These are phyloP conservation scores for Prunella fulvescens DNA, from an alignment of 2,113 vertebrate genomes.

Conservation along the genomic window DNA sequence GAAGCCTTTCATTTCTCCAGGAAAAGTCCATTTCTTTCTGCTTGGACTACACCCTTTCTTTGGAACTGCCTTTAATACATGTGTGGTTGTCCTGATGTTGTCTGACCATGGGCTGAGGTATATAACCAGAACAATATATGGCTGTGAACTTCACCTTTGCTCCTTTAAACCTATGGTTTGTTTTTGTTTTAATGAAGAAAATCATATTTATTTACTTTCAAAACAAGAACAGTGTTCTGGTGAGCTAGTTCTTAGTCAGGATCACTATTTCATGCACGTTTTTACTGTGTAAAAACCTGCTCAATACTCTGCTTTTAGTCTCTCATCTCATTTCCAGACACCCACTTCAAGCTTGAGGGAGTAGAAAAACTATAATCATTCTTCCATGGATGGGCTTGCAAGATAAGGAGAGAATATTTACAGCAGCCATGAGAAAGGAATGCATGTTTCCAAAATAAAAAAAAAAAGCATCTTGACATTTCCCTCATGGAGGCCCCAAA, in stretches of 20 bases:
- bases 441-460: conserved; percentile 20
- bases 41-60: neutral
- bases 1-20: neutral
- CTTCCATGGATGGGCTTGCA: neutral
- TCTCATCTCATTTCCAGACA: neutral
- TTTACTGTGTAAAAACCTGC: neutral
- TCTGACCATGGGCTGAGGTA: neutral
- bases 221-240: neutral
- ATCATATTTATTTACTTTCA: neutral
- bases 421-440: conserved; percentile 60
- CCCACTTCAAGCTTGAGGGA: neutral
- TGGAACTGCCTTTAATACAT: neutral
- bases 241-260: neutral
- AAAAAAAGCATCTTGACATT: conserved; percentile 21
- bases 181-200: neutral
- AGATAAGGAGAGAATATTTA: conserved; percentile 58
- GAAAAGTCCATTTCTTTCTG: neutral
- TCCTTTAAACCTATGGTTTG: neutral
- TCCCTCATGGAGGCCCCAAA: neutral
- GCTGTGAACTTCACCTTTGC: neutral
- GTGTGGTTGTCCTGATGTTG: neutral
- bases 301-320: neutral
- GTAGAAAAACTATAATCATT: neutral
- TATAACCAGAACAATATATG: neutral
- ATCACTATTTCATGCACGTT: neutral